Conservation (phyloP, 2,113 vertebrate species). For the Otis tarda region DNA sequence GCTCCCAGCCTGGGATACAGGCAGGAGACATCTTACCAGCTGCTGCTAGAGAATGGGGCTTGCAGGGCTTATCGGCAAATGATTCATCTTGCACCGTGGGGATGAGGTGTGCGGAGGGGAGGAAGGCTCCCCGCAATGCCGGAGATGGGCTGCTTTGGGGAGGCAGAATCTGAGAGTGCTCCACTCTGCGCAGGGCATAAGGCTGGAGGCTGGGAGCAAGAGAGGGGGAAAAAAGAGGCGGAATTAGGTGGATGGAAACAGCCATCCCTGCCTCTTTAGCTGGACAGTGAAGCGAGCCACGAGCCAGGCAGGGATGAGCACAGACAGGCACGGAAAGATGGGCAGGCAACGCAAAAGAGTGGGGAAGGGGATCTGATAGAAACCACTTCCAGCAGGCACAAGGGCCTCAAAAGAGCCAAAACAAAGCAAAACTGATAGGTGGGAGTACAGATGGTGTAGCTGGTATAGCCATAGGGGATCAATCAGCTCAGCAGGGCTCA, state of each 20-base stretch:
- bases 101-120: accelerated
- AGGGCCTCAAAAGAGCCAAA: accelerated
- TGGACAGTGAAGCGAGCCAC: background rate
- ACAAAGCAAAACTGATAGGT: background rate
- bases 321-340: background rate
- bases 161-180: background rate
- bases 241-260: background rate
- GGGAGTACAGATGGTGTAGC: background rate
- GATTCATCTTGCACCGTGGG: accelerated
- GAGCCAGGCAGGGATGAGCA: background rate
- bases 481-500: background rate
- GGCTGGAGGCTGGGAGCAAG: background rate
- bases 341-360: background rate
- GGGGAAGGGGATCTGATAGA: background rate
- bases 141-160: background rate
- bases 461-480: no score
- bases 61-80: accelerated
- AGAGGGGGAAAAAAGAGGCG: background rate
- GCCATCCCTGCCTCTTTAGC: background rate
- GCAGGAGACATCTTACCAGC: background rate
- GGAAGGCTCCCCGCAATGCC: background rate
- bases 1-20: background rate
- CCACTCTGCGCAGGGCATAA: accelerated
- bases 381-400: background rate
- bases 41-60: background rate